These are phyloP conservation scores for Mythimna albipuncta DNA, from an alignment of 2,888 invertebrate genomes.

Conservation along the genomic window DNA sequence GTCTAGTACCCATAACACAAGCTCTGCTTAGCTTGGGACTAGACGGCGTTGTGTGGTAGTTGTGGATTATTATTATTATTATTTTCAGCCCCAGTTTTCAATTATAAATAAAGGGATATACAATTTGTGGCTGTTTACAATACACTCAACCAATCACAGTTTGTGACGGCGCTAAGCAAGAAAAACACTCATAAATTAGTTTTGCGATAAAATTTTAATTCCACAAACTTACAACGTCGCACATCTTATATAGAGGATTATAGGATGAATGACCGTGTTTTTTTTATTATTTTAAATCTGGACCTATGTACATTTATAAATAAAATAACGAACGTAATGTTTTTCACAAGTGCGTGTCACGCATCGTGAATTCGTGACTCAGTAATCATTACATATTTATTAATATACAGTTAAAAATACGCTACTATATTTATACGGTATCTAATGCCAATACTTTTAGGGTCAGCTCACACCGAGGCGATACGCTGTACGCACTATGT, in stretches of 20 bases:
- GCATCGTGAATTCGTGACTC: constrained; percentile 53
- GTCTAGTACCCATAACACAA: no score
- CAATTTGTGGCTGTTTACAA: background rate
- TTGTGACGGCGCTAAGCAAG: no score
- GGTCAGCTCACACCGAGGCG: background rate
- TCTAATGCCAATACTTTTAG: constrained; percentile 50
- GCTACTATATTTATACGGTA: constrained; percentile 52
- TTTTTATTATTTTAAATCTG: constrained; percentile 16
- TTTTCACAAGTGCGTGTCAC: constrained; percentile 30
- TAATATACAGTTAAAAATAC: constrained; percentile 61
- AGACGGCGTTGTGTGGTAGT: no score
- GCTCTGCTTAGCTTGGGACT: no score
- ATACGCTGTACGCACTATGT: background rate
- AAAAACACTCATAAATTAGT: no score
- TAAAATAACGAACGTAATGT: constrained; percentile 13
- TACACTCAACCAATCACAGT: background rate
- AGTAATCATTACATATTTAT: constrained; percentile 53
- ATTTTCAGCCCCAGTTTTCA: background rate
- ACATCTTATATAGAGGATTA: constrained; percentile 12
- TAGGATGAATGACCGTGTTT: constrained; percentile 28
- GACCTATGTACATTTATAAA: constrained; percentile 6
- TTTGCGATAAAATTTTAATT: background rate
- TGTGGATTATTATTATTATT: no score
- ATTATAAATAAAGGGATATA: background rate
- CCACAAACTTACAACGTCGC: no score